Base-by-base conservation (phyloP, 1,140 invertebrate genomes). In the Bombus confusus region DNA sequence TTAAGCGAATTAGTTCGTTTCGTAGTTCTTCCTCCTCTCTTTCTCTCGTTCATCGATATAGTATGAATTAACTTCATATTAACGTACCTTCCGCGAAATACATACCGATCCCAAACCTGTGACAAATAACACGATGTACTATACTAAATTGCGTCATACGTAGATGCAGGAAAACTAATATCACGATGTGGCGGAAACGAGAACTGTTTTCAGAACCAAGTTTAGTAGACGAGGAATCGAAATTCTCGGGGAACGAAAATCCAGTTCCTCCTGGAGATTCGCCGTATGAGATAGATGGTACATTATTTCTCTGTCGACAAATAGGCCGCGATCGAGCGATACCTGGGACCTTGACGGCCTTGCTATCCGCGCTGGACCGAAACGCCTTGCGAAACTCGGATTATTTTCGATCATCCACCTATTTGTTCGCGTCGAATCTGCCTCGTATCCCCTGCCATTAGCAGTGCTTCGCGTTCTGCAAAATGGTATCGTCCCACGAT, bases 311-410 rank as follows among this genome's bases (percentile, higher is more conserved):
- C 25, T 39, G 74, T 73, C 73, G 39, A 43, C 68, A 47, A 83
- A 89, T 78, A 81, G 78, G 72, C 87, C 83, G 79, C 78, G 88
- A 91, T 84, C 88, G 87, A 86, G 85, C 87, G 85, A 90, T 90
- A 88, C 78, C 91, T 90, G 91, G 91, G 91, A 93, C 89, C 91
- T 81, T 12, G 92, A 72, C 91, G 91, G 88, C 92, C 92, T 93
- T 93, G 91, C 88, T 91, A 81, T 91, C 80, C 79, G 87, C 92
- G 80, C 85, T 92, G 91, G 89, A 92, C 92, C 88, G 91, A 89
- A 87, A 91, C 92, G 87, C 39, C 87, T 92, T 93, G 86, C 90
- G 88, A 92, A 92, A 93, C 59, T 66, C 47, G n/a, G 81, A 91
- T 92, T 88, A 88, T 90, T 91, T 92, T 87, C 82, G 85, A 87